A percentile compares a stretch with the other conserved stretches of the same genome.
phyloP scores from a whole-genome alignment of 30 jellyfish, hydroid and myxozoan genomes.

The Pseudorhiza aurosa region DNA sequence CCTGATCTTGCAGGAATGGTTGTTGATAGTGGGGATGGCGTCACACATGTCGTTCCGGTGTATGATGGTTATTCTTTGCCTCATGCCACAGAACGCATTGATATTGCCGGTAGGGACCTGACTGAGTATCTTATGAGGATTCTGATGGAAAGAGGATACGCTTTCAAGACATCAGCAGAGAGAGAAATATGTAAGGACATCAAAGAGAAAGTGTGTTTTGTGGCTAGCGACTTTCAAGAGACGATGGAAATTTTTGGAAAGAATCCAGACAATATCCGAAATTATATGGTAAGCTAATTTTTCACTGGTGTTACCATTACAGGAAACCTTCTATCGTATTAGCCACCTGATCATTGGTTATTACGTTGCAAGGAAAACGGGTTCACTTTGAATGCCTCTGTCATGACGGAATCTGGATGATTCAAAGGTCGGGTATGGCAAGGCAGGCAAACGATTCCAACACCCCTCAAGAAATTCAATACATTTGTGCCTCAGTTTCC shows the following conservation, averaged over 20 bases:
- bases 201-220: constrained; percentile 92
- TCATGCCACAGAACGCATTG: constrained; percentile 94
- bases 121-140: constrained; percentile 85
- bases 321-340: too few relatives aligned
- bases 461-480: too few relatives aligned
- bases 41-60: constrained; percentile 99
- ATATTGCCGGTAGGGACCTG: constrained; percentile 98
- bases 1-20: constrained; percentile 75
- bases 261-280: constrained; percentile 13
- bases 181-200: constrained; percentile 87
- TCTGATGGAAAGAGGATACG: constrained; percentile 79
- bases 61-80: constrained; percentile 99
- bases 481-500: too few relatives aligned
- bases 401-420: too few relatives aligned
- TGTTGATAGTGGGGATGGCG: constrained; percentile 99
- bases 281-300: constrained; percentile 18
- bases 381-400: too few relatives aligned
- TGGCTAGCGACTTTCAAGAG: constrained; percentile 59
- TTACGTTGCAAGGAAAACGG: too few relatives aligned
- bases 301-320: too few relatives aligned
- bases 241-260: constrained; percentile 29
- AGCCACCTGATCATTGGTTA: too few relatives aligned
- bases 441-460: too few relatives aligned
- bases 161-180: constrained; percentile 88
- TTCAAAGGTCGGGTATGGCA: too few relatives aligned